Conservation (phyloP, 2,113 vertebrate species). For the Corynorhinus townsendii region DNA sequence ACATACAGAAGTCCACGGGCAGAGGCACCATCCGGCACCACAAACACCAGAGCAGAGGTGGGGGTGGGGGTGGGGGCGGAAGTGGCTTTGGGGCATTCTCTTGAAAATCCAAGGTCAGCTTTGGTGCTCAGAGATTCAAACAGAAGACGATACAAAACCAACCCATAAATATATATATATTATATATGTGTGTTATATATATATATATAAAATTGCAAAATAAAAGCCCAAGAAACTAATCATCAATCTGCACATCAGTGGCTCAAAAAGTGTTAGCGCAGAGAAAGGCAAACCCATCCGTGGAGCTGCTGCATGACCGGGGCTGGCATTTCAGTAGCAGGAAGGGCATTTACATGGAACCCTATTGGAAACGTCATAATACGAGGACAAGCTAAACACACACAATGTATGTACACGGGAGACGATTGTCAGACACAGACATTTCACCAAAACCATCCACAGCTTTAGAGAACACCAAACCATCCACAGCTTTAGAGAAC, state of each 20-base stretch:
- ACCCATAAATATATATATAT: slow-evolving; percentile 68
- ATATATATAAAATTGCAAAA: slow-evolving; percentile 72
- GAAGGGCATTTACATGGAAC: slow-evolving; percentile 67
- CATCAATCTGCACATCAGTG: slow-evolving; percentile 41
- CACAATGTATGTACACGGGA: slow-evolving; percentile 76
- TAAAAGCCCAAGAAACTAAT: slow-evolving; percentile 64
- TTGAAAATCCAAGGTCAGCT: slow-evolving; percentile 64
- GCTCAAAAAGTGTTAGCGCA: slow-evolving; percentile 57
- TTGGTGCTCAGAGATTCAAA: slow-evolving; percentile 72
- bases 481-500: slow-evolving; percentile 31
- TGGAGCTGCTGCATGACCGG: background rate
- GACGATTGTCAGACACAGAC: slow-evolving; percentile 73
- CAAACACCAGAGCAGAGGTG: slow-evolving; percentile 46
- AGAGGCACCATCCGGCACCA: slow-evolving; percentile 48
- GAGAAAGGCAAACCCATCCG: slow-evolving; percentile 54
- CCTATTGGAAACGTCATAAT: slow-evolving; percentile 24
- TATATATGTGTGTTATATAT: slow-evolving; percentile 28
- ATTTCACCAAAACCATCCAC: slow-evolving; percentile 54
- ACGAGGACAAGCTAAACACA: slow-evolving; percentile 66
- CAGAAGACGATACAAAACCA: slow-evolving; percentile 75
- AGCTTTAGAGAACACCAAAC: slow-evolving; percentile 33
- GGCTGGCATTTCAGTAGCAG: slow-evolving; percentile 43
- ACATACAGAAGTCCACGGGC: slow-evolving; percentile 54
- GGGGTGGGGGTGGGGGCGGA: background rate
- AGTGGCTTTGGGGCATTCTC: slow-evolving; percentile 56